Evolutionary conservation across 2,113 vertebrate genomes (phyloP), one percentile per base, ranked within the genome.

Genomic region (Gadus macrocephalus): DNA sequence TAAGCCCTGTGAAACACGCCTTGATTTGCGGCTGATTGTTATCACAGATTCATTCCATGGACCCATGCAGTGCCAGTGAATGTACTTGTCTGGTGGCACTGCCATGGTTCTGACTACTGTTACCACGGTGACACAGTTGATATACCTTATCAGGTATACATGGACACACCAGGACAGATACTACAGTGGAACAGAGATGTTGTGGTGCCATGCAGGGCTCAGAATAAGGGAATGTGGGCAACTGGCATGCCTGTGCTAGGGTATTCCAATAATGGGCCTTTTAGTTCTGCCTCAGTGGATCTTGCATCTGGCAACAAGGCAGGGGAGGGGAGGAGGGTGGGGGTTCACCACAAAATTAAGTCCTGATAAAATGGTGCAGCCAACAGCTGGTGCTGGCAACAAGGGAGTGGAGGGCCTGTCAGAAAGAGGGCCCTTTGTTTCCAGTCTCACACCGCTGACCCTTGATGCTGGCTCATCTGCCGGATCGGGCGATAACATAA

Each of bases 311-410:
- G 42, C 42, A 49, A 3, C 22, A 27, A 63, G 62, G 49, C 90
- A 87, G 91, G 89, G 81, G 72, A 79, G 53, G 74, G 81, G 66
- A 84, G 82, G 82, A 80, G 88, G 86, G 83, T 84, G 83, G 89
- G 91, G 42, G 9, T 92, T 91, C 88, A 91, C 81, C 67, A 79
- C 75, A 73, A 87, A 90, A 91, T 92, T 62, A 91, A 89, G 72
- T 84, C 77, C 82, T 88, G 80, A 84, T 86, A 86, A 88, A 87
- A 80, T 49, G 53, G 66, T 73, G 75, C 67, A 74, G 69, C 66
- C 65, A 86, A 87, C 81, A 85, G 83, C 71, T 81, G 83, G 76
- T 78, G 76, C 67, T 68, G 60, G 73, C 68, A 76, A 74, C 27
- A 22, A 61, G 59, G 62, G 68, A 15, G 63, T 67, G 59, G 62